Evolutionary conservation across 1,140 invertebrate genomes (phyloP), one percentile per base, ranked within the genome.

Genomic region (Nebria ingens): DNA sequence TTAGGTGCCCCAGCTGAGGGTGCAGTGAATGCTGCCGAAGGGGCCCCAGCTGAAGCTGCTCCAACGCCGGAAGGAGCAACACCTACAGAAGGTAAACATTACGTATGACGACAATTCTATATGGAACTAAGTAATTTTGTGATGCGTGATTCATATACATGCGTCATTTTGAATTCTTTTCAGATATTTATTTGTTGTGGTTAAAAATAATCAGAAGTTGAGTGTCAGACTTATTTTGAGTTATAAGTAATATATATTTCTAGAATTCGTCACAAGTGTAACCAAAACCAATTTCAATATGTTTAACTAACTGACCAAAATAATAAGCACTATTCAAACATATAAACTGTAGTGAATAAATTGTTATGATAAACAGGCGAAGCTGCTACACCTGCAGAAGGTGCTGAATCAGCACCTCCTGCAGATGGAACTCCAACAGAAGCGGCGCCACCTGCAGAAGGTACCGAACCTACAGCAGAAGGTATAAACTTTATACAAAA

Each of bases 371-470:
- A 4, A 29, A 55, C 59, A 11, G 58, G 55, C 12, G 67, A 61
- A 21, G 72, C 69, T 13, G 63, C 70, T 29, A 64, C 68, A 9
- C 69, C 76, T 17, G 69, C 64, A 1, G 68, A 68, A 45, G 68
- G 60, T 21, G 68, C 68, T n/a, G 68, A 70, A 22, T 45, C 61
- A 2, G 58, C 59, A 1, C 53, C 59, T 4, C 58, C 65, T 6
- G 58, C 62, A 3, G 70, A 64, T 20, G 67, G 61, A 2, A 64
- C 65, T 13, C 61, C 68, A 3, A 63, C 65, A 6, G 54, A 42
- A 58, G 51, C 53, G 20, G 52, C 58, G 20, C 25, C 56, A 42
- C 42, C 51, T 42, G 56, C 50, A 20, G 59, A 51, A 56, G 56
- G 61, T 12, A 55, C 61, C 9, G 55, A 58, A 2, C 60, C 64